phyloP scores from a whole-genome alignment of 2,797 vertebrate genomes.

The Danio tinwini region DNA sequence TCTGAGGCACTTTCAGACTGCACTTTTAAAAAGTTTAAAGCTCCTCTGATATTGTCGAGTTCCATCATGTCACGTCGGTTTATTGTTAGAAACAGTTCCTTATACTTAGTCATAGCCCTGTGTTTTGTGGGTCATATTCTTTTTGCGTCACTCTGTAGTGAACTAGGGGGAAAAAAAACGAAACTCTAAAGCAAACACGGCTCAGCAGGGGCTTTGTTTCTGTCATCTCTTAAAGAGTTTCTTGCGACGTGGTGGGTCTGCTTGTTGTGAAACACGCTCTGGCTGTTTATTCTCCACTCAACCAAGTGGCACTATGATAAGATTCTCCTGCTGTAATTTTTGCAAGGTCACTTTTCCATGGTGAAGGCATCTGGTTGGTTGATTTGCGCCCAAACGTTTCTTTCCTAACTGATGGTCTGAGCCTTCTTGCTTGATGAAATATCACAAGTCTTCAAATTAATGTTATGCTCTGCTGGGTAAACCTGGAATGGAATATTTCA shows the following conservation, averaged over 20 bases:
- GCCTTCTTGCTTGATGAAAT: slow-evolving; percentile 57
- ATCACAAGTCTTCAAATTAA: slow-evolving; percentile 59
- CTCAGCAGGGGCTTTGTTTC: slow-evolving; percentile 39
- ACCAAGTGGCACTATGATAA: slow-evolving; percentile 53
- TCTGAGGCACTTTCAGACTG: slow-evolving; percentile 21
- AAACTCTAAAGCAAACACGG: slow-evolving; percentile 27
- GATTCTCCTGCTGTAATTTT: slow-evolving; percentile 44
- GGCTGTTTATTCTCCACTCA: slow-evolving; percentile 52
- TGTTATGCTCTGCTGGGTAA: slow-evolving; percentile 56
- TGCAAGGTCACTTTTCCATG: slow-evolving; percentile 55
- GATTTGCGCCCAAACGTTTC: slow-evolving; percentile 55
- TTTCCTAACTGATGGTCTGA: slow-evolving; percentile 55
- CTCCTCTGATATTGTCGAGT: slow-evolving; percentile 30
- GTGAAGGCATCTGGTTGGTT: slow-evolving; percentile 50
- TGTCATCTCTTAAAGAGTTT: slow-evolving; percentile 34
- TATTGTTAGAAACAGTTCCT: slow-evolving; percentile 38
- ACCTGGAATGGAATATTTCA: slow-evolving; percentile 51
- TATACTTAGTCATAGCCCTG: slow-evolving; percentile 50
- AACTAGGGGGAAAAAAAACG: not conserved
- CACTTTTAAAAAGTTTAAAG: slow-evolving; percentile 30
- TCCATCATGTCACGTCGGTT: slow-evolving; percentile 32
- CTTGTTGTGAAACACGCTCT: slow-evolving; percentile 45
- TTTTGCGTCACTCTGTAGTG: slow-evolving; percentile 15
- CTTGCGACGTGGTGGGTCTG: slow-evolving; percentile 5
- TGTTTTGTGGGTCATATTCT: slow-evolving; percentile 44